Evolutionary conservation across 2,888 invertebrate species (phyloP), one percentile per base, ranked within the genome.

Genomic region (Gastrophysa polygoni): DNA sequence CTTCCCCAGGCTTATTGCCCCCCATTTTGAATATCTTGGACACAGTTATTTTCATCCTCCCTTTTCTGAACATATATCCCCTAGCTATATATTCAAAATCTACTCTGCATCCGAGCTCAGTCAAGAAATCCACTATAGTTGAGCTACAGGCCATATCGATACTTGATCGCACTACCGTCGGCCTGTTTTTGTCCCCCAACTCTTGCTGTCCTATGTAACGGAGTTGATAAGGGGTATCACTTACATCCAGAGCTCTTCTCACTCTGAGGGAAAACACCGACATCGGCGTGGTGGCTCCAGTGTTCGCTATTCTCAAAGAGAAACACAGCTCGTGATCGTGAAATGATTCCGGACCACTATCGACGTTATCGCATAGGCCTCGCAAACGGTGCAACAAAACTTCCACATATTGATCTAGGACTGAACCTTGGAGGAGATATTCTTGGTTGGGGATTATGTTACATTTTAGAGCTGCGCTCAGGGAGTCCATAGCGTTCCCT

Each of bases 21-120:
- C 78, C 78, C 75, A 81, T 77, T 86, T 95, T 95, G 75, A 92
- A 95, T 61, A 97, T 91, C 82, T 97, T 97, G 0, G 96, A 93
- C 0, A 98, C 96, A 0, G 95, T 96, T 17, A 97, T 92, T 82
- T 98, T 98, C 95, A 98, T 96, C 63, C 96, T 86, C 0, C 97
- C 98, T 82, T 98, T 98, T 61, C 96, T 87, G 76, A 97, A 97
- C 91, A 97, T 93, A 76, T 92, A 96, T 14, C 90, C 98, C 82
- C 95, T 90, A 0, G 93, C 90, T 71, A 95, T 91, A 78, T 94
- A 97, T 82, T 98, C 97, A 85, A 95, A 96, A 77, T 98, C 97
- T 66, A 96, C 84, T 60, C 93, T 85, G 74, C 93, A 94, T 0
- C 97, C 97, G 68, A 97, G 85, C 83, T 97, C 97, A 66, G 91